Evolutionary conservation across 2,888 invertebrate species (phyloP), one percentile per base, ranked within the genome.

Genomic region (Vandiemenella viatica): DNA sequence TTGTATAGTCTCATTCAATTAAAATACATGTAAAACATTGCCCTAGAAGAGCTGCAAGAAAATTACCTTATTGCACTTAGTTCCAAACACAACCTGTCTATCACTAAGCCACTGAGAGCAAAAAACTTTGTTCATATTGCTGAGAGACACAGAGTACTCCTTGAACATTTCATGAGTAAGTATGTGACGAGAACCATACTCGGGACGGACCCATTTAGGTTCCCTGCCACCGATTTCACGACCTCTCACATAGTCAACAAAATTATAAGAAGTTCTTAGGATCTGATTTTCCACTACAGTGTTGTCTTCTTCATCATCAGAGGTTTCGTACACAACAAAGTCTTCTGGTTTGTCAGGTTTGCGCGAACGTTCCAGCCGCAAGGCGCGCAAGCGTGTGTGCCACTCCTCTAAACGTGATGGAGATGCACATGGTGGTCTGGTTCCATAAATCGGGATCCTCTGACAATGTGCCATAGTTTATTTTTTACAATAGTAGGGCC

Each of bases 81-180:
- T 95, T 48, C 95, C 96, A 66, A 93, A 91, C 18, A 93, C 90
- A 50, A 96, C 86, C 71, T 93, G 92, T 60, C 90, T 76, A 67
- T 91, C 89, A 58, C 89, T 90, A 37, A 96, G 74, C 95, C 96
- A 96, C 65, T 92, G 85, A 0, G 93, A 91, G 65, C 93, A 91
- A 72, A 95, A 96, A 51, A 89, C 88, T 69, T 90, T 90, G 68
- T 90, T 90, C 74, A 89, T 83, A 65, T 83, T 86, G 57, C 83
- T 85, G 54, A 90, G 72, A 62, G 76, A 79, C 61, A 90, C 79
- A 8, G 87, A 79, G 18, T 84, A 83, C 68, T 90, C 90, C 58
- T 83, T 80, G 61, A 88, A 80, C 77, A 90, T 83, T 67, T 89
- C 88, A 63, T 89, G 88, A 0, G 88, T 88, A 55, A 90, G 73